Percentiles rank a stretch among this genome's conserved stretches.
These are phyloP conservation scores for Ganaspis brasiliensis DNA, from an alignment of 2,888 invertebrate species.

Conservation along the genomic window DNA sequence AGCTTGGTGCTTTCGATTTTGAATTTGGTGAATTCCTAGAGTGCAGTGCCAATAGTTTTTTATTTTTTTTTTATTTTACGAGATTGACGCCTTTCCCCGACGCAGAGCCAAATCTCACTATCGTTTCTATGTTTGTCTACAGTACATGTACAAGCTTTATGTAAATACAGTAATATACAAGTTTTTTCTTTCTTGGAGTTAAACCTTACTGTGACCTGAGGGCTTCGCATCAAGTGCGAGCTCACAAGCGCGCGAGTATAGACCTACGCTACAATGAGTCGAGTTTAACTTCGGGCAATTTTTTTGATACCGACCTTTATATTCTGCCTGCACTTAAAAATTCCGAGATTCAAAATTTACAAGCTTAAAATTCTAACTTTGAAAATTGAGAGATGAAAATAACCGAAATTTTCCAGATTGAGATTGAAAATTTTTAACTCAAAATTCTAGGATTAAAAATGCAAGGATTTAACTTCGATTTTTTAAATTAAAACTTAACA, in stretches of 20 bases:
- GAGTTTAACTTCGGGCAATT: slow-evolving; percentile 57
- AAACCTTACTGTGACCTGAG: slow-evolving; percentile 75
- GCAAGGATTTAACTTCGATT: no score
- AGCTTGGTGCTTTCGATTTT: slow-evolving; percentile 23
- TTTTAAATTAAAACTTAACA: no score
- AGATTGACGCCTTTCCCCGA: slow-evolving; percentile 11
- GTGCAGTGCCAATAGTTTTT: slow-evolving; percentile 30
- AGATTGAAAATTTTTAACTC: no score
- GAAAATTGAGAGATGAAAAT: no score
- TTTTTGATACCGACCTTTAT: slow-evolving; percentile 45
- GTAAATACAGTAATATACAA: slow-evolving; percentile 78
- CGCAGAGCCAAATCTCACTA: slow-evolving; percentile 19
- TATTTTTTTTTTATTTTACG: slow-evolving; percentile 11
- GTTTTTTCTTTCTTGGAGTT: slow-evolving; percentile 72
- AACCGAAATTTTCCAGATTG: no score
- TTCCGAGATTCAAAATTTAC: background rate
- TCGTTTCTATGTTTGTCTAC: slow-evolving; percentile 63
- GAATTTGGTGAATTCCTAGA: slow-evolving; percentile 18
- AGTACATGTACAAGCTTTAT: slow-evolving; percentile 69
- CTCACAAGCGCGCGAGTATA: slow-evolving; percentile 57
- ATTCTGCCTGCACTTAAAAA: slow-evolving; percentile 14
- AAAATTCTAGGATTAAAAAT: no score
- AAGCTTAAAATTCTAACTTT: no score
- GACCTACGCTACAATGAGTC: slow-evolving; percentile 54
- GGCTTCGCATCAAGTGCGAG: slow-evolving; percentile 59